Conservation (phyloP, 2,113 vertebrate genomes). For the Neoarius graeffei region DNA sequence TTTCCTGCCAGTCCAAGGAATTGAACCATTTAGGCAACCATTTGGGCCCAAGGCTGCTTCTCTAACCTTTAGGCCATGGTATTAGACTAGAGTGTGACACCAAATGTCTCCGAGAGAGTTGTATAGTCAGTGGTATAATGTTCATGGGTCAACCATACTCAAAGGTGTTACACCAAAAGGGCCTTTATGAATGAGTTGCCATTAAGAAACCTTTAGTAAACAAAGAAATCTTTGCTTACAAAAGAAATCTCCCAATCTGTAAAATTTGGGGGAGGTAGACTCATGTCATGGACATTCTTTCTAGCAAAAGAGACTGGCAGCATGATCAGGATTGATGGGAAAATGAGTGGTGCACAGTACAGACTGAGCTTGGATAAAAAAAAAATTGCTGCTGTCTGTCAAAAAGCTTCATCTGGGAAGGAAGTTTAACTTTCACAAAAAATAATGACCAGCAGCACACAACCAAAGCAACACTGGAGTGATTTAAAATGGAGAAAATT, state of each 20-base stretch:
- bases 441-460: neutral
- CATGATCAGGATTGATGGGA: too few species aligned
- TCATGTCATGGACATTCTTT: neutral
- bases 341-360: neutral
- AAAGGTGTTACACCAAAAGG: neutral
- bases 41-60: too few species aligned
- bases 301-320: neutral
- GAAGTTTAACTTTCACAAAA: neutral
- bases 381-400: neutral
- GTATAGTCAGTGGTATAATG: neutral
- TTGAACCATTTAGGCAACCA: too few species aligned
- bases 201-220: neutral
- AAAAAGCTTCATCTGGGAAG: neutral
- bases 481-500: neutral
- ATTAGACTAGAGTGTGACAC: conserved; percentile 1
- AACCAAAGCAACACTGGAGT: neutral
- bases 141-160: neutral
- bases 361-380: neutral
- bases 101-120: too few species aligned
- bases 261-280: neutral
- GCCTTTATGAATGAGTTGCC: neutral
- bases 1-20: too few species aligned
- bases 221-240: neutral
- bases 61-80: too few species aligned
- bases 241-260: neutral